Evolutionary conservation across 2,888 invertebrate genomes (phyloP).

Genomic region (Drosophila glabriapex): DNA sequence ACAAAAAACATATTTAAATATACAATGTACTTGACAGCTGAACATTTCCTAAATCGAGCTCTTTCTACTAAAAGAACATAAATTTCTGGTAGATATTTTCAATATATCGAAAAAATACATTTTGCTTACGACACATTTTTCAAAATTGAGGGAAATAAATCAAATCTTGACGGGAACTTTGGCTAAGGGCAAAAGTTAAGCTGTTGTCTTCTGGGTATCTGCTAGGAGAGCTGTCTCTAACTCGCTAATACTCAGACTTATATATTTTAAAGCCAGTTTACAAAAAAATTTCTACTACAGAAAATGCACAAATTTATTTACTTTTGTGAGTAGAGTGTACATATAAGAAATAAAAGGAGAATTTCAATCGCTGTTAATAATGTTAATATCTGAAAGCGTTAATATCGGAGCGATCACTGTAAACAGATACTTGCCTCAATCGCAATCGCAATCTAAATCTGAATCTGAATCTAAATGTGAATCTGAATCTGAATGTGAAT

Average conservation of each 20-base stretch:
- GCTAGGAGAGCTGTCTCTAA: not conserved
- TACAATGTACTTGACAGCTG: not conserved
- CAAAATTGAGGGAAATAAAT: not conserved
- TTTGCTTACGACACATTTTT: not conserved
- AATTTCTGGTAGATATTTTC: not conserved
- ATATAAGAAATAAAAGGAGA: not conserved
- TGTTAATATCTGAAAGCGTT: not conserved
- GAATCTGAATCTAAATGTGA: not conserved
- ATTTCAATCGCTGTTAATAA: not conserved
- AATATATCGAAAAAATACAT: not conserved
- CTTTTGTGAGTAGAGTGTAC: not conserved
- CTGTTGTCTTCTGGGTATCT: not conserved
- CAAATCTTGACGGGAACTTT: not conserved
- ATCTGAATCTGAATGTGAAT: not conserved
- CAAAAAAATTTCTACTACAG: not conserved
- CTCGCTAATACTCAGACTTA: too few relatives aligned
- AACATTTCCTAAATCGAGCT: not conserved
- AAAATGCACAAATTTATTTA: not conserved
- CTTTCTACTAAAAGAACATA: not conserved
- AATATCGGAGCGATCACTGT: not conserved
- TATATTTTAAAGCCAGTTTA: too few relatives aligned
- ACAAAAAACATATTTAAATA: not conserved
- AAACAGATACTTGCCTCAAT: slow-evolving; percentile 21
- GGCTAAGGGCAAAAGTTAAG: not conserved
- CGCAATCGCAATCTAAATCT: not conserved